phyloP scores from a whole-genome alignment of 2,113 vertebrate species.

The Neogale vison region DNA sequence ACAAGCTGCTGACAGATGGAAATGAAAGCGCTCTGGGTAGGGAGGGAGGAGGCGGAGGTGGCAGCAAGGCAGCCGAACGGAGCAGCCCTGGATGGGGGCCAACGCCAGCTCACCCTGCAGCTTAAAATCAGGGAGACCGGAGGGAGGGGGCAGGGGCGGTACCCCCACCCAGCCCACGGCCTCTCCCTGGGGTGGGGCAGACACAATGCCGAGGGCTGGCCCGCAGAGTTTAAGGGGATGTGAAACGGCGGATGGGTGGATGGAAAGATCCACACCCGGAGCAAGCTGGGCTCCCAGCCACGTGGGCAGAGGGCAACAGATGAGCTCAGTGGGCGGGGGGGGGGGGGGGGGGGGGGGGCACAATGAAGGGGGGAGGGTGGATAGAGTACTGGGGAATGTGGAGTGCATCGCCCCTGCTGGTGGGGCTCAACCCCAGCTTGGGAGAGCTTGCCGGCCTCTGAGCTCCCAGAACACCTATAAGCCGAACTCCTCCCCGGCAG shows the following conservation, averaged over 20 bases:
- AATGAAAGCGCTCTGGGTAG: neutral
- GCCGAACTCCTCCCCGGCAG: neutral
- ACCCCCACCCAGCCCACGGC: neutral
- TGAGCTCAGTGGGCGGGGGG: neutral
- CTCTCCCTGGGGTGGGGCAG: neutral
- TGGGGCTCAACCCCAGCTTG: neutral
- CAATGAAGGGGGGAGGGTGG: rapidly evolving
- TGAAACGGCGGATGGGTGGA: neutral
- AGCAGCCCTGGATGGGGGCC: slow-evolving; percentile 41
- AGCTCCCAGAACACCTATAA: neutral
- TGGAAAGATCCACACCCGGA: neutral
- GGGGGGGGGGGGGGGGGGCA: no score
- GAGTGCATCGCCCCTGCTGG: neutral
- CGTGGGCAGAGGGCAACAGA: neutral
- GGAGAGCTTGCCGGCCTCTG: neutral
- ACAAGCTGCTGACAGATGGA: slow-evolving; percentile 60
- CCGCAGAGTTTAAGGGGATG: neutral
- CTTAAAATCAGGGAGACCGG: neutral
- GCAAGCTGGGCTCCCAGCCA: neutral
- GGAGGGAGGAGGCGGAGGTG: neutral
- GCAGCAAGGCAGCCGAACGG: neutral
- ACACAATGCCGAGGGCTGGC: neutral
- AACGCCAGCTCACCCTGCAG: slow-evolving; percentile 29
- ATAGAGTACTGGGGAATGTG: neutral
- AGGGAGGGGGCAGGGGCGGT: neutral